phyloP scores from a whole-genome alignment of 2,888 invertebrate species.

The Epiblema foenella region DNA sequence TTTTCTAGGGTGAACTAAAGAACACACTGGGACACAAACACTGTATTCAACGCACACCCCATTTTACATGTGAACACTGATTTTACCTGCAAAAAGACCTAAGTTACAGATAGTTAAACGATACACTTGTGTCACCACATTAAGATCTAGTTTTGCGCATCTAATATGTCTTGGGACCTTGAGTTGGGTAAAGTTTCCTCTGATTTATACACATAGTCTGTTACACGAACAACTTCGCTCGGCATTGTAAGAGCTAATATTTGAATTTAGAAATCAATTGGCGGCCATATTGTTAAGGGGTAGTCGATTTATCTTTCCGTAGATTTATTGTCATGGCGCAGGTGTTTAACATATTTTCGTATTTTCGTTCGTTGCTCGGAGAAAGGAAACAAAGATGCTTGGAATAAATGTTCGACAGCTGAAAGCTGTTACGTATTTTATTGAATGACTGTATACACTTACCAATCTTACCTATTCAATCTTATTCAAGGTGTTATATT shows the following conservation, averaged over 20 bases:
- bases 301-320: constrained; percentile 32
- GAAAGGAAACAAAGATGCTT: constrained; percentile 8
- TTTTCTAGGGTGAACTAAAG: background rate
- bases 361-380: constrained; percentile 11
- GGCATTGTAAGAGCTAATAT: constrained; percentile 44
- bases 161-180: background rate
- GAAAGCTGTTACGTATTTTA: background rate
- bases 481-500: background rate
- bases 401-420: background rate
- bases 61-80: background rate
- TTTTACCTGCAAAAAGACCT: background rate
- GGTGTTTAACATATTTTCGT: constrained; percentile 23
- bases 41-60: background rate
- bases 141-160: background rate
- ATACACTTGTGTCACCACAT: background rate
- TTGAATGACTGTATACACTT: background rate
- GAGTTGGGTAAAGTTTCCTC: constrained; percentile 9
- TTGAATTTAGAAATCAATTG: constrained; percentile 47
- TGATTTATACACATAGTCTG: constrained; percentile 34
- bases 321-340: constrained; percentile 29
- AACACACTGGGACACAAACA: background rate
- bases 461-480: too few species aligned
- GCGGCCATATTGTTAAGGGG: constrained; percentile 45
- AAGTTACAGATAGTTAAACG: background rate
- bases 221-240: constrained; percentile 34